Evolutionary conservation across 1,140 invertebrate species (phyloP).

Genomic region (Calosoma granatense): DNA sequence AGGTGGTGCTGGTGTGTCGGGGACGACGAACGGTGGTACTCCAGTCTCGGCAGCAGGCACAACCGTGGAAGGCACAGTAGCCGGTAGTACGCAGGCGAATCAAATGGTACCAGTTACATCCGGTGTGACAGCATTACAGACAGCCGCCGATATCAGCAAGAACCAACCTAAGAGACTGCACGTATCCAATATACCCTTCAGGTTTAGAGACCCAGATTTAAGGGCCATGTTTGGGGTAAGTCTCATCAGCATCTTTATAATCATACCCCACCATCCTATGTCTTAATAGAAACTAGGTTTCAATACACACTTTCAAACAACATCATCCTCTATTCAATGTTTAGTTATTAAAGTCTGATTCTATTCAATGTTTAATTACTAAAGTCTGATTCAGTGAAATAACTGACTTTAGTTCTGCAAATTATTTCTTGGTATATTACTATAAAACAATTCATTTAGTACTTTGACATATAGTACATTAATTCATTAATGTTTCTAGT

Average conservation of each 20-base stretch:
- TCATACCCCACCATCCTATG: background rate
- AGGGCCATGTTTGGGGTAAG: constrained; percentile 96
- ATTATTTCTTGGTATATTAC: too few species aligned
- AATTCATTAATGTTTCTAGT: too few species aligned
- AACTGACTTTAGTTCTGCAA: too few species aligned
- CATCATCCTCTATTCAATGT: too few species aligned
- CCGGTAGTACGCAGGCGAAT: constrained; percentile 22
- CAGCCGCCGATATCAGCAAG: constrained; percentile 25
- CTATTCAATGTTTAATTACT: too few species aligned
- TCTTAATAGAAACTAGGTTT: too few species aligned
- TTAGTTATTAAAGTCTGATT: too few species aligned
- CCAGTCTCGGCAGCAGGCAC: constrained; percentile 11
- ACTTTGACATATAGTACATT: too few species aligned
- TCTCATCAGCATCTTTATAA: constrained; percentile 30
- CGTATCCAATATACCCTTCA: constrained; percentile 98
- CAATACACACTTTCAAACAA: too few species aligned
- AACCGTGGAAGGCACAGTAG: constrained; percentile 18
- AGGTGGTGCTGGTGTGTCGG: constrained; percentile 26
- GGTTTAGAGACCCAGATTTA: constrained; percentile 95
- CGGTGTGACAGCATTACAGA: constrained; percentile 18
- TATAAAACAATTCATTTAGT: too few species aligned
- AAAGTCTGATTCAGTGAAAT: too few species aligned
- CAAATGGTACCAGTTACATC: constrained; percentile 26
- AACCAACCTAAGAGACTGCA: constrained; percentile 76
- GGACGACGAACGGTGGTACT: constrained; percentile 1